phyloP scores from a whole-genome alignment of 92 coral and sea anemone species.

The Chrysogorgia sp. region DNA sequence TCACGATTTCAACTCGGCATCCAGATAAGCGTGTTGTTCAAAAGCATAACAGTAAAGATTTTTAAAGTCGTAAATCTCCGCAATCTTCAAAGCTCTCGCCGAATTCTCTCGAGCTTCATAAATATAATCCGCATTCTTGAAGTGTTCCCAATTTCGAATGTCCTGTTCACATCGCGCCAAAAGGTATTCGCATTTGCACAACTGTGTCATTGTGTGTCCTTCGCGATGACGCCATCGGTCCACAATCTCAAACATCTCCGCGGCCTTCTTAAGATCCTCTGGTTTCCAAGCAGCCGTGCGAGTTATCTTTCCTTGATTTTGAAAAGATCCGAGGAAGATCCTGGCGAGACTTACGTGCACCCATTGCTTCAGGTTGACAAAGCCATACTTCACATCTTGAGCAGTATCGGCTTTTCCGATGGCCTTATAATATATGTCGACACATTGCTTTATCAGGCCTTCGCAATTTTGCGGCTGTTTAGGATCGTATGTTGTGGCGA shows the following conservation, averaged over 20 bases:
- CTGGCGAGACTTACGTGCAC: slow-evolving; percentile 13
- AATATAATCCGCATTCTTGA: neutral
- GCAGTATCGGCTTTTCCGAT: slow-evolving; percentile 10
- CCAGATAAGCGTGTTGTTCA: neutral
- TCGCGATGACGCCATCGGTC: slow-evolving; percentile 8
- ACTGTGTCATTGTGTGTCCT: slow-evolving; percentile 27
- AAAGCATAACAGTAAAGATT: no score
- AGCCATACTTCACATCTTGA: neutral
- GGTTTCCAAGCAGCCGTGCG: neutral
- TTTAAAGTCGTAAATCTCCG: neutral
- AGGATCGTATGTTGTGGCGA: neutral
- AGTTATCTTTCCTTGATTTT: neutral
- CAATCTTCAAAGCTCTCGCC: neutral
- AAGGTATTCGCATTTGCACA: slow-evolving; percentile 25
- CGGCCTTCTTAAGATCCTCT: slow-evolving; percentile 11
- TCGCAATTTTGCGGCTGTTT: no score
- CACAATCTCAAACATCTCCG: slow-evolving; percentile 12
- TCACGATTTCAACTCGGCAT: slow-evolving; percentile 26
- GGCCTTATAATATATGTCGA: slow-evolving; percentile 9
- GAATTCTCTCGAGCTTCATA: neutral
- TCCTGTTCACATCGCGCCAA: slow-evolving; percentile 17
- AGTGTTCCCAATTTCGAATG: slow-evolving; percentile 6
- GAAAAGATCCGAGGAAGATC: slow-evolving; percentile 15
- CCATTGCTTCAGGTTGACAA: slow-evolving; percentile 24
- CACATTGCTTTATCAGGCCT: neutral